Conservation (phyloP, 2,797 vertebrate genomes). For the Takifugu ocellatus region DNA sequence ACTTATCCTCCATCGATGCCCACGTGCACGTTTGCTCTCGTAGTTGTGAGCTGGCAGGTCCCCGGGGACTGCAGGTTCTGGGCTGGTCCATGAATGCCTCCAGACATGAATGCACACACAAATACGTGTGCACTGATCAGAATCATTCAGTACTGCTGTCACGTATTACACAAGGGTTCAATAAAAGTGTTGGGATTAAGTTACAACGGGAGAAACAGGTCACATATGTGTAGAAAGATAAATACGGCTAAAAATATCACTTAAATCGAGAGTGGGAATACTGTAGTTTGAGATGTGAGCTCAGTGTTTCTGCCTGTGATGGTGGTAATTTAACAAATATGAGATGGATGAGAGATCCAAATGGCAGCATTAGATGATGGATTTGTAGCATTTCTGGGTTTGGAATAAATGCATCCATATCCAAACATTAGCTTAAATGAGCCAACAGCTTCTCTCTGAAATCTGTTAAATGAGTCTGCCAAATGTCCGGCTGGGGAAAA, state of each 20-base stretch:
- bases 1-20: no score
- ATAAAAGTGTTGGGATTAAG: background rate
- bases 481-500: no score
- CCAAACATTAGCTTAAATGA: background rate
- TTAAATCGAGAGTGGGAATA: background rate
- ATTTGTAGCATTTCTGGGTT: no score
- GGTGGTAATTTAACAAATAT: no score
- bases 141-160: background rate
- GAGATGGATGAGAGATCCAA: no score
- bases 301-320: no score
- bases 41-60: background rate
- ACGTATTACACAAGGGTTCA: background rate
- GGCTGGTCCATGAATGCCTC: background rate
- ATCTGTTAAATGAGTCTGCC: background rate
- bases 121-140: background rate
- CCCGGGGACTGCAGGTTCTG: background rate
- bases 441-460: background rate
- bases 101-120: no score
- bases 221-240: no score
- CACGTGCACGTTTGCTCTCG: background rate
- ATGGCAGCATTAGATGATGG: no score
- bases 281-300: background rate
- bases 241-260: no score
- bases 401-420: background rate
- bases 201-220: no score